phyloP scores from a whole-genome alignment of 2,797 vertebrate genomes.

The Myotis pilosus region DNA sequence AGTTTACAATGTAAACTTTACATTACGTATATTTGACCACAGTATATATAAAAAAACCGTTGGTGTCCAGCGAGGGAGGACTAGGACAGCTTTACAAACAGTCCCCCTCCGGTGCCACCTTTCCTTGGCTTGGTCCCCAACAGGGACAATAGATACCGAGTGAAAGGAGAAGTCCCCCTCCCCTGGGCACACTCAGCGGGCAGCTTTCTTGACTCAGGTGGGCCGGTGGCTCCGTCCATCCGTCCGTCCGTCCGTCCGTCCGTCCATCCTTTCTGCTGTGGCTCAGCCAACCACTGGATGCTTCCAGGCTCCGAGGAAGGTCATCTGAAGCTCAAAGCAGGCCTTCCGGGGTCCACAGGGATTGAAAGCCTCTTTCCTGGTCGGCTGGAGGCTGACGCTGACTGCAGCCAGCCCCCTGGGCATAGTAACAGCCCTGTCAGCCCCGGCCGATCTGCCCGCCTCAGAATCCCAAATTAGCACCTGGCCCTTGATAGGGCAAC shows the following conservation, averaged over 20 bases:
- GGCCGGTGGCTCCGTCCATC: background rate
- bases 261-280: background rate
- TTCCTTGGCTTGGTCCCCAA: background rate
- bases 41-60: background rate
- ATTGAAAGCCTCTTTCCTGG: slow-evolving; percentile 39
- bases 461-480: slow-evolving; percentile 78
- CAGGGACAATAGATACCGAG: background rate
- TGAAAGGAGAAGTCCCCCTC: background rate
- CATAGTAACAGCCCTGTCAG: slow-evolving; percentile 74
- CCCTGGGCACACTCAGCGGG: background rate
- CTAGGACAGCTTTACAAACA: background rate
- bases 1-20: background rate
- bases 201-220: background rate
- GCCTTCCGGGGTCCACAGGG: slow-evolving; percentile 49
- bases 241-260: no score
- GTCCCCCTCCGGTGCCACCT: fast-evolving
- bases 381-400: slow-evolving; percentile 33
- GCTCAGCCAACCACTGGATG: background rate
- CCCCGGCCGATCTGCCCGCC: slow-evolving; percentile 57
- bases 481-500: slow-evolving; percentile 72
- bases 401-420: slow-evolving; percentile 57
- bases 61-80: background rate
- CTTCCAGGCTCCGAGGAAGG: slow-evolving; percentile 64
- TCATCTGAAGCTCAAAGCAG: slow-evolving; percentile 63
- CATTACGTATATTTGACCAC: background rate